A percentile compares a stretch with the other conserved stretches of the same genome.
Evolutionary conservation across 1,140 invertebrate genomes (phyloP).

Genomic region (Drosophila aff.): DNA sequence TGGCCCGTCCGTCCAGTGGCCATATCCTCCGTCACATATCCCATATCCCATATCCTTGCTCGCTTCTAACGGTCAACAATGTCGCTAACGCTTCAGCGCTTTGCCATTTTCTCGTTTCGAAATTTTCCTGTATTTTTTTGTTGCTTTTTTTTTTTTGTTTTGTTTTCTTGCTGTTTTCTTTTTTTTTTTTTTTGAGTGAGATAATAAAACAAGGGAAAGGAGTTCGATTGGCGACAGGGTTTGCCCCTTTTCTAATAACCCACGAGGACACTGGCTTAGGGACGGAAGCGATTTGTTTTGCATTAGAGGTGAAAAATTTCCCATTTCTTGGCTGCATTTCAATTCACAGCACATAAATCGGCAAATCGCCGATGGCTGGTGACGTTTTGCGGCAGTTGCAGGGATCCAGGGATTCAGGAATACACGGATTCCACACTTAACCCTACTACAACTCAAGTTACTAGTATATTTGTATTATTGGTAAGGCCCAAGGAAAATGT

Average conservation of each 20-base stretch:
- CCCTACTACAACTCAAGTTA: neutral
- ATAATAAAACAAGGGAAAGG: constrained; percentile 48
- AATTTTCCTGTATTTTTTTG: constrained; percentile 25
- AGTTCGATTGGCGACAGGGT: constrained; percentile 1
- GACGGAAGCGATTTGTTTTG: constrained; percentile 31
- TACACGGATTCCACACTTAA: neutral
- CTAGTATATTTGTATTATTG: too few species aligned
- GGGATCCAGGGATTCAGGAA: neutral
- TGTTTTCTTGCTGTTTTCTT: constrained; percentile 4
- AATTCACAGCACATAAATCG: constrained; percentile 81
- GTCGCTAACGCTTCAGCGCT: constrained; percentile 81
- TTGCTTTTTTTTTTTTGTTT: constrained; percentile 14
- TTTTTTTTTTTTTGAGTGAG: constrained; percentile 27
- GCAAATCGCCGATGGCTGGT: constrained; percentile 74
- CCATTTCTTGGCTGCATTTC: constrained; percentile 76
- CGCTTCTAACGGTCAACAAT: constrained; percentile 63
- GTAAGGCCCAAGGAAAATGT: too few species aligned
- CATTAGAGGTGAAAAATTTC: constrained; percentile 39
- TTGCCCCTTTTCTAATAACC: constrained; percentile 47
- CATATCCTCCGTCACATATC: constrained; percentile 22
- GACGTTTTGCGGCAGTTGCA: constrained; percentile 51
- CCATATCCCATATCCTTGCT: constrained; percentile 7
- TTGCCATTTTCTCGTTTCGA: constrained; percentile 58
- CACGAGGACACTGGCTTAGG: constrained; percentile 40
- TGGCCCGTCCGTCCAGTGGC: neutral